Percentiles rank a stretch among this genome's conserved stretches.
Conservation (phyloP, 2,797 vertebrate genomes). For the Smutsia gigantea region DNA sequence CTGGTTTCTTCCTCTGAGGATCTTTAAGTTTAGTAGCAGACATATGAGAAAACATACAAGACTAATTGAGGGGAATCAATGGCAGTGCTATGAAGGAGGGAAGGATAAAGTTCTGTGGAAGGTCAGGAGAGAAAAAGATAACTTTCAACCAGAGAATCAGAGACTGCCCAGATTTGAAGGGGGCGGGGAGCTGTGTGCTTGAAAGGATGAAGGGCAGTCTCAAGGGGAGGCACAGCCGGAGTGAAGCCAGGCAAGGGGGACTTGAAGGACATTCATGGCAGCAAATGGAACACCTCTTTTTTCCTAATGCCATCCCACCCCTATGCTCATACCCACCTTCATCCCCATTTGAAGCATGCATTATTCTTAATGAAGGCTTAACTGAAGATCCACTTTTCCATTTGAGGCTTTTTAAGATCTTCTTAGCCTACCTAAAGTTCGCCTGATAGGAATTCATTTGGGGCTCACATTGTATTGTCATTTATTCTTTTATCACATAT, state of each 20-base stretch:
- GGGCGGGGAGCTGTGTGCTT: background rate
- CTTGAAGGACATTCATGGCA: background rate
- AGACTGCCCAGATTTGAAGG: background rate
- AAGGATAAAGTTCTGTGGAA: background rate
- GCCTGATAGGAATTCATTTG: background rate
- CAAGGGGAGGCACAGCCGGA: background rate
- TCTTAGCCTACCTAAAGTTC: background rate
- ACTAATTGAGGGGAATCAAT: background rate
- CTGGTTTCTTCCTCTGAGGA: background rate
- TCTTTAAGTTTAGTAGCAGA: background rate
- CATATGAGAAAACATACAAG: background rate
- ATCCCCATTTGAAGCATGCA: background rate
- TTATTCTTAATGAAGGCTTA: background rate
- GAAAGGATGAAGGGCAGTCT: background rate
- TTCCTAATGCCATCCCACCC: background rate
- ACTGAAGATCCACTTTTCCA: background rate
- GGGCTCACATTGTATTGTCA: background rate
- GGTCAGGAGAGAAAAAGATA: background rate
- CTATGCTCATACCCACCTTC: background rate
- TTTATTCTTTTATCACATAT: background rate
- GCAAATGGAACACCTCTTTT: background rate
- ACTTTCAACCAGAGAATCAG: background rate
- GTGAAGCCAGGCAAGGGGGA: background rate
- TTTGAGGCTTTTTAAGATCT: background rate
- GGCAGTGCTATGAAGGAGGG: background rate